Percentiles rank a stretch among this genome's conserved stretches.
These are phyloP conservation scores for silkworm (Bombyx mori) DNA, from an alignment of 1,140 invertebrate species.

Conservation along the genomic window DNA sequence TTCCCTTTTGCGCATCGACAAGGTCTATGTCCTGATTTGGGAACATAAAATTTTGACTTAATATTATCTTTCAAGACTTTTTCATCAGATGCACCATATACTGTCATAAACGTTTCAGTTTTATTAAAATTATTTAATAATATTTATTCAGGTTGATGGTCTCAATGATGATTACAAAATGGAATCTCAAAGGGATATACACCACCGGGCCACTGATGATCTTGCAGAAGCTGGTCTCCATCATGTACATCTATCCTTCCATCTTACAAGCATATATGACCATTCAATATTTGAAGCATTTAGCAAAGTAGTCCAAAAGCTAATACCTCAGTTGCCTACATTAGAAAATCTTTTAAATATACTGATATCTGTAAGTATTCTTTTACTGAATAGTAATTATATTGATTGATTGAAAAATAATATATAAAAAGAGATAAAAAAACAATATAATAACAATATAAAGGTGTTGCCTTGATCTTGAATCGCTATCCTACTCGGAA, in stretches of 20 bases:
- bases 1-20: no score
- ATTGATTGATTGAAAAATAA: no score
- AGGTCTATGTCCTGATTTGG: no score
- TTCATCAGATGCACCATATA: neutral
- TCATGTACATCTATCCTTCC: constrained; percentile 93
- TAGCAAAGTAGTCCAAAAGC: constrained; percentile 99
- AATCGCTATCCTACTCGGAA: no score
- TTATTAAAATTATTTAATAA: neutral
- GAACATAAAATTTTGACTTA: no score
- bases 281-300: constrained; percentile 99
- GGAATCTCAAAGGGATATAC: constrained; percentile 98
- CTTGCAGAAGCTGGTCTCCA: constrained; percentile 89
- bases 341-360: constrained; percentile 99
- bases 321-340: constrained; percentile 97
- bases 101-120: neutral
- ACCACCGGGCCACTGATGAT: constrained; percentile 96
- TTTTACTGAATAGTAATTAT: no score
- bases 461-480: no score
- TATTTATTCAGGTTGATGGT: constrained; percentile 84
- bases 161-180: constrained; percentile 99
- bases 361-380: constrained; percentile 91
- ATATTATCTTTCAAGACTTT: no score
- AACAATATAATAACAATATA: no score
- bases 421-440: no score
- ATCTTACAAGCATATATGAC: constrained; percentile 99